Evolutionary conservation across 92 coral and sea anemone species (phyloP), one percentile per base, ranked within the genome.

Genomic region (Nematostella vectensis): DNA sequence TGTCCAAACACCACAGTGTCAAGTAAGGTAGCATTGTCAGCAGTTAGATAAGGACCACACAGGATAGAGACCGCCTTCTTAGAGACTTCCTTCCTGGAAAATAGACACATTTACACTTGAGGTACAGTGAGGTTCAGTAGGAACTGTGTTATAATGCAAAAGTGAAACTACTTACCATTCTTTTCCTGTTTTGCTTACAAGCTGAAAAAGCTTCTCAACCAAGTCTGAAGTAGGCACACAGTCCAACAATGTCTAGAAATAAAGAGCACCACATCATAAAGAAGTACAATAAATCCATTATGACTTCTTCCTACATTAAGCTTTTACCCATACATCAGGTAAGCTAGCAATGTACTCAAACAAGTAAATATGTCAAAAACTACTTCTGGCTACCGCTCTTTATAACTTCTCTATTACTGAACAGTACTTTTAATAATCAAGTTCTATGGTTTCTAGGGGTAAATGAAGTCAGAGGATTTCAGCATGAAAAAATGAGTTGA

Each of bases 1-100:
- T 75, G 53, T n/a, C 75, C 81, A 71, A 58, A 80, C 27, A 75
- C 81, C 33, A 81, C 64, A 15, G n/a, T 29, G 29, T 76, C 81
- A 29, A 57, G 59, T 54, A 75, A 47, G 37, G 61, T 33, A 12
- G 62, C 57, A 9, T 62, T 66, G 21, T 65, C 64, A 18, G 68
- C 33, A 2, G 56, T 55, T 43, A 71, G 29, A 22, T 59, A 44
- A 24, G 73, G 43, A 24, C 67, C 64, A 50, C 54, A 68, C 25
- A 85, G 68, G 39, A 85, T 48, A 16, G 45, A 29, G 52, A 72
- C 48, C 4, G 83, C 71, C 37, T 72, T 70, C n/a, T 81, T 72
- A 42, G 58, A 51, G 24, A 71, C 89, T 24, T 62, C 63, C 6
- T 62, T 61, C 95, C 95, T 85, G 50, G 15, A 39, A 50, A 57